These are phyloP conservation scores for Hycleus phaleratus DNA, from an alignment of 1,140 invertebrate genomes.

Conservation along the genomic window DNA sequence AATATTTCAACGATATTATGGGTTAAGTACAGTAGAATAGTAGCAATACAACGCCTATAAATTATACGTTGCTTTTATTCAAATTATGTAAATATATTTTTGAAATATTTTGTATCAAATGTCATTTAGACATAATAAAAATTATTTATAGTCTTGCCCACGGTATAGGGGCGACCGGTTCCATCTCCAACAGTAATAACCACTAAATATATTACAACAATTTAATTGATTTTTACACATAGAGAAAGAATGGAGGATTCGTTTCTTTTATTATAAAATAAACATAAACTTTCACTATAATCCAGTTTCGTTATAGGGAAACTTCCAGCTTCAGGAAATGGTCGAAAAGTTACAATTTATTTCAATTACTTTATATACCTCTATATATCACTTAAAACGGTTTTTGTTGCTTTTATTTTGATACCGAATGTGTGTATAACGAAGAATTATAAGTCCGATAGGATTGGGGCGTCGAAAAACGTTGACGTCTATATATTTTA, in stretches of 20 bases:
- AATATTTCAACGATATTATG: no score
- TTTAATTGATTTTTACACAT: constrained; percentile 8
- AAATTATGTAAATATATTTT: constrained; percentile 14
- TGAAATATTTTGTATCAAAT: constrained; percentile 15
- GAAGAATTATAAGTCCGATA: constrained; percentile 12
- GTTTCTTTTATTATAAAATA: background rate
- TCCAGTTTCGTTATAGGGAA: constrained; percentile 2
- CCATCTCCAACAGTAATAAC: constrained; percentile 7
- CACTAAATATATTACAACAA: constrained; percentile 5
- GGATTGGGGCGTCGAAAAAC: background rate
- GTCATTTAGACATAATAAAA: constrained; percentile 15
- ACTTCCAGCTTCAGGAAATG: constrained; percentile 5
- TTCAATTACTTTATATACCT: constrained; percentile 14
- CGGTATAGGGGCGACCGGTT: constrained; percentile 1
- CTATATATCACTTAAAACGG: constrained; percentile 19
- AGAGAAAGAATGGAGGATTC: background rate
- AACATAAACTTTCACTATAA: no score
- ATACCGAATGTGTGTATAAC: constrained; percentile 13
- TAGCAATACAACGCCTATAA: no score
- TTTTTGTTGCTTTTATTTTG: constrained; percentile 15
- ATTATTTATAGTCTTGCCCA: constrained; percentile 13
- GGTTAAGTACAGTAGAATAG: no score
- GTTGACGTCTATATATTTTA: no score
- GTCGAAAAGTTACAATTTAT: constrained; percentile 19
- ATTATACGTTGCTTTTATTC: no score